Evolutionary conservation across 2,888 invertebrate genomes (phyloP).

Genomic region (Drosophila pseudotalamancana): DNA sequence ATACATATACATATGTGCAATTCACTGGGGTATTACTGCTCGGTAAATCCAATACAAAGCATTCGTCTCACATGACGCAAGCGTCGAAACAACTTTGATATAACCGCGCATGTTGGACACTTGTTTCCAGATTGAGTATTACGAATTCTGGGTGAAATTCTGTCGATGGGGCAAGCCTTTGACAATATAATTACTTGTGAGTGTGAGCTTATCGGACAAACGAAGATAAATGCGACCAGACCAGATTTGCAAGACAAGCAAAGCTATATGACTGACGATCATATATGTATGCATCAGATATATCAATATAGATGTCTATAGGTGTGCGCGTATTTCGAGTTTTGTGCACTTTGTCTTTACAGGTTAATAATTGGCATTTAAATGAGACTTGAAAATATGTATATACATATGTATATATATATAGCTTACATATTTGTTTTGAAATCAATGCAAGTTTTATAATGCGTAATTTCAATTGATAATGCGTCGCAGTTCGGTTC

Average conservation of each 20-base stretch:
- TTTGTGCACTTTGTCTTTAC: conserved; percentile 45
- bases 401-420: conserved; percentile 8
- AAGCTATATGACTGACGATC: not conserved
- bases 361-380: conserved; percentile 48
- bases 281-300: not conserved
- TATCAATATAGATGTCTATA: conserved; percentile 2
- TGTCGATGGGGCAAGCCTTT: conserved; percentile 18
- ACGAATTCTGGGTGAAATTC: conserved; percentile 12
- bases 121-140: conserved; percentile 26
- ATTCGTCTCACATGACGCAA: conserved; percentile 37
- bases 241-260: conserved; percentile 40
- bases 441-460: conserved; percentile 41
- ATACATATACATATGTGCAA: not conserved
- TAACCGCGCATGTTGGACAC: conserved; percentile 28
- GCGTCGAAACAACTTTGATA: conserved; percentile 25
- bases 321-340: conserved; percentile 41
- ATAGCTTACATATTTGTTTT: conserved; percentile 9
- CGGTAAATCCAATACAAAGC: conserved; percentile 3
- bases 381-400: conserved; percentile 26
- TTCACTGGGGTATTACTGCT: not conserved
- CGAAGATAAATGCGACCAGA: conserved; percentile 50
- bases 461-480: conserved; percentile 65
- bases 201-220: conserved; percentile 57
- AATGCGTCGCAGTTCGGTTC: conserved; percentile 66
- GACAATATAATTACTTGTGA: conserved; percentile 15